Base-by-base conservation (phyloP, 1,140 invertebrate genomes). In the Colletes gigas region DNA sequence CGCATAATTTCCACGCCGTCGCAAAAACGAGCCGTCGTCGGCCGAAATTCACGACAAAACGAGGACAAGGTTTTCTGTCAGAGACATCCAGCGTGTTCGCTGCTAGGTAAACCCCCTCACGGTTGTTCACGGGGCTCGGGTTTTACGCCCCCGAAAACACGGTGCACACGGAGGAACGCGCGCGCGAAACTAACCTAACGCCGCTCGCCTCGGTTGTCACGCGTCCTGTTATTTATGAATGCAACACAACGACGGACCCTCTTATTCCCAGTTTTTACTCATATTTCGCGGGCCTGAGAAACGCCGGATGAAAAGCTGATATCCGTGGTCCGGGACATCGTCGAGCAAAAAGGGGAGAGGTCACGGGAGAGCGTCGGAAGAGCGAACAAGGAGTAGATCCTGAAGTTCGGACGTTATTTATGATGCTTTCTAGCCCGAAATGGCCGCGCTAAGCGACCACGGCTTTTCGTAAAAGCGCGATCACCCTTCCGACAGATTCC, bases 241-340 rank as follows among this genome's bases (percentile, higher is more conserved):
- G 88, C 73, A 86, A 85, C 81, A 78, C 86, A 84, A 79, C 44
- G 6, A 6, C 85, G 87, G 80, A 91, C 90, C 90, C 90, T 91
- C 90, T 92, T 92, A 92, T 92, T 92, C 91, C 85, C 83, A 88
- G 87, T 92, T 92, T 93, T 92, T 90, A 87, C 88, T 90, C 89
- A 87, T 88, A 91, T 91, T 90, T 90, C 89, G 89, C 90, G 88
- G 77, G 77, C 57, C 69, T 65, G 75, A 84, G 57, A 83, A 50
- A 21, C 19, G 60, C 67, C 79, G 83, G 78, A 82, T 62, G 88
- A 87, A 86, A 86, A 85, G 83, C 84, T 83, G 87, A 83, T 85
- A 89, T 88, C 87, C 82, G 89, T 81, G 83, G 75, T 79, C 81
- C 78, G 85, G 73, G 84, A 85, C 82, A 83, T 74, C 77, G 75